Evolutionary conservation across 2,113 vertebrate genomes (phyloP).

Genomic region (Xyrauchen texanus): DNA sequence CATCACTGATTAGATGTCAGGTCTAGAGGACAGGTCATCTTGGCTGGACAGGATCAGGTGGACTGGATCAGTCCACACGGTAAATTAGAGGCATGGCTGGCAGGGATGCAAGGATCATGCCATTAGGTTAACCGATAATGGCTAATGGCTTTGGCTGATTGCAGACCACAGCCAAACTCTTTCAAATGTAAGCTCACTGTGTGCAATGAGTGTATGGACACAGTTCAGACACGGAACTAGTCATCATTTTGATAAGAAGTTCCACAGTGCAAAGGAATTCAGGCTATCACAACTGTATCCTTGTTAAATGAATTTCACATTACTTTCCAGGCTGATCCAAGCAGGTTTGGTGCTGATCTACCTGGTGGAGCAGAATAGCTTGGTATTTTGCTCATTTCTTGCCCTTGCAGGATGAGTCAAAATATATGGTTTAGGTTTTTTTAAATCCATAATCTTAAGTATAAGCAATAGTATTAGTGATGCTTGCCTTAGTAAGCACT

Average conservation of each 20-base stretch:
- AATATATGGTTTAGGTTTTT: too few species aligned
- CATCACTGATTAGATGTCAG: conserved; percentile 48
- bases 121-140: conserved; percentile 47
- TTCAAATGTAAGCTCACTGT: too few species aligned
- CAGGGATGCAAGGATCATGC: conserved; percentile 32
- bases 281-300: conserved; percentile 15
- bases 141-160: conserved; percentile 28
- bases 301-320: background rate
- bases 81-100: conserved; percentile 45
- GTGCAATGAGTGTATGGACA: too few species aligned
- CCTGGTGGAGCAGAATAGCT: too few species aligned
- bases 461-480: too few species aligned
- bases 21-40: conserved; percentile 32
- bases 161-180: background rate
- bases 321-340: too few species aligned
- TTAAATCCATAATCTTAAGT: too few species aligned
- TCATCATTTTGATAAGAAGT: background rate
- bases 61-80: conserved; percentile 46
- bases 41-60: conserved; percentile 43
- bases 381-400: too few species aligned
- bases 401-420: too few species aligned
- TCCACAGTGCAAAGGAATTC: conserved; percentile 24
- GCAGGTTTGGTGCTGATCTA: too few species aligned
- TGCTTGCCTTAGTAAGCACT: too few species aligned
- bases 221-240: too few species aligned